Base-by-base conservation (phyloP, 2,113 vertebrate genomes). In the Hypomesus transpacificus region DNA sequence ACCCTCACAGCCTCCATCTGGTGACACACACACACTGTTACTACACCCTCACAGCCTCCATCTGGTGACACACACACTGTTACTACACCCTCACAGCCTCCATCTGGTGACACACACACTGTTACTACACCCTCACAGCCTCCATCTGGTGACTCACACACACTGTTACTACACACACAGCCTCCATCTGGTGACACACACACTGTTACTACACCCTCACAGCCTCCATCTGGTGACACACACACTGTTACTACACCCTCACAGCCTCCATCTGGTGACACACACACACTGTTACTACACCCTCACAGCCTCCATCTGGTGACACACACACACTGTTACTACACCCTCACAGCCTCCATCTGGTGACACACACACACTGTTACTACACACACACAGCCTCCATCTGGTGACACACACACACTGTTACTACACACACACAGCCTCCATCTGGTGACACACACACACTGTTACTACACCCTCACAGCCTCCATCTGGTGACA, bases 151-250 rank as follows among this genome's bases (percentile, higher is more conserved):
- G 24, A 24, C 24, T n/a, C n/a, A 24, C 24, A 24, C 24, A 57
- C 54, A 57, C 54, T 57, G 16, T n/a, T 17, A 57, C 14, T 18
- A 14, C 18, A n/a, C 14, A 57, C 54, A 57, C 0, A 57, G 51
- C 8, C 0, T 9, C 51, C 56, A 58, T 20, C 56, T 20, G 56
- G n/a, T 1, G 5, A 18, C 17, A 57, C 54, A 2, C 24, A 26
- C 24, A n/a, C n/a, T n/a, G n/a, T n/a, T n/a, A n/a, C n/a, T n/a
- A n/a, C 54, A 51, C 34, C 3, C 75, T 3, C 66, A 92, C 59
- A 0, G 80, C 84, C 2, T 90, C 85, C 66, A 88, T 16, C 91
- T 92, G 78, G n/a, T 75, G 0, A 75, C 3, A 75, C 14, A 75
- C n/a, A n/a, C 1, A 78, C 53, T 26, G 8, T 31, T 1, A 64